Base-by-base conservation (phyloP, 92 coral and sea anemone species). In the Bergia puertoricense region DNA sequence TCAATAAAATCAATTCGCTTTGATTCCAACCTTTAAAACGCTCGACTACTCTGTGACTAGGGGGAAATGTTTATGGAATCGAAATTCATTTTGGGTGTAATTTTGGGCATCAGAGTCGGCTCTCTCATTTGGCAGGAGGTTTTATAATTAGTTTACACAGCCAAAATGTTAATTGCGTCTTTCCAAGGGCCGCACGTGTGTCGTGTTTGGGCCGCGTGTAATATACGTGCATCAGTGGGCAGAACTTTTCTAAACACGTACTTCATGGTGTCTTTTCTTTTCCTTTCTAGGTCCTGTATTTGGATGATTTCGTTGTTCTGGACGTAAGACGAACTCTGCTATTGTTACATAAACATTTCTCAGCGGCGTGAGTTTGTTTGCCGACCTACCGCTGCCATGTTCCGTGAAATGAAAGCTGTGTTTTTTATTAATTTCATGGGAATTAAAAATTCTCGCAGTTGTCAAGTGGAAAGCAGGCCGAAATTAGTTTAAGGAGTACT, bases 301-400 rank as follows among this genome's bases (percentile, higher is more conserved):
- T 97, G 76, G 96, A 96, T 85, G 99, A 97, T 44, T 92, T 94
- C 48, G 94, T 97, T 41, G 88, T 93, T 51, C 94, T 97, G 51
- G 99, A 97, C 89, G 99, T 97, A 78, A 90, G 94, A 82, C 92
- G 96, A 79, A 95, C 98, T 16, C 90, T 97, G 36, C 90, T 94
- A 22, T 90, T 95, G 1, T 92, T 97, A 50, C 98, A 97, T 90
- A 97, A 97, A 93, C 94, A 95, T 88, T 97, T 97, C 85, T 88
- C 98, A 77, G 82, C 98, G 89, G 91, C 93, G 88, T 97, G 95
- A 92, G 90, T 82, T 79, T 76, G 80, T 65, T 85, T 80, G 82
- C 36, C 78, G 81, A 85, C 88, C 91, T n/a, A 50, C 74, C 76
- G 81, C 93, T 77, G 85, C 90, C 88, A 82, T 85, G 65, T 89